Evolutionary conservation across 2,888 invertebrate species (phyloP).

Genomic region (Drosophila kokeensis): DNA sequence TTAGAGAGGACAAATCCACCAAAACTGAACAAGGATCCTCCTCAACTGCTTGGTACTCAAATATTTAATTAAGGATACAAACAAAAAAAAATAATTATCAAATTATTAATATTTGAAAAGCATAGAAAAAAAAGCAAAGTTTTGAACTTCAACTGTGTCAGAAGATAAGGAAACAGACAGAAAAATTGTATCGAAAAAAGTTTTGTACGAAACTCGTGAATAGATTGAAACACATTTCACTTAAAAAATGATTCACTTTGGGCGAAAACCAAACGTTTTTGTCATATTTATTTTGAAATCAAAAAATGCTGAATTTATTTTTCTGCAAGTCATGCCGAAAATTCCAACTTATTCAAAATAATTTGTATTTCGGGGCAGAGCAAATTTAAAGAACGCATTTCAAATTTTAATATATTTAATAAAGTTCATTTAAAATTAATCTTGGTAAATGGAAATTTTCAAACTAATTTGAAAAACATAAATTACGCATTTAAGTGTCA

Average conservation of each 20-base stretch:
- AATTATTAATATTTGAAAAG: neutral
- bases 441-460: neutral
- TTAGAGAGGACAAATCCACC: neutral
- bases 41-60: neutral
- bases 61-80: neutral
- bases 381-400: neutral
- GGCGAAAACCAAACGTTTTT: too few species aligned
- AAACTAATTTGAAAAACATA: neutral
- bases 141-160: accelerated
- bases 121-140: neutral
- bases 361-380: neutral
- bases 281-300: accelerated
- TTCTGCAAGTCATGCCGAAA: neutral
- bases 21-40: neutral
- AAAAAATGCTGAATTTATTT: neutral
- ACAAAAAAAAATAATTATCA: neutral
- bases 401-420: neutral
- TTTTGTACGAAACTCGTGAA: neutral
- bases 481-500: neutral
- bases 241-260: neutral
- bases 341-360: neutral
- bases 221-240: neutral
- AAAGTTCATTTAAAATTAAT: neutral
- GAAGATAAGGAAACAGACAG: neutral
- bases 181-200: neutral